Conservation (phyloP, 2,888 invertebrate species). For the Lingula anatina region DNA sequence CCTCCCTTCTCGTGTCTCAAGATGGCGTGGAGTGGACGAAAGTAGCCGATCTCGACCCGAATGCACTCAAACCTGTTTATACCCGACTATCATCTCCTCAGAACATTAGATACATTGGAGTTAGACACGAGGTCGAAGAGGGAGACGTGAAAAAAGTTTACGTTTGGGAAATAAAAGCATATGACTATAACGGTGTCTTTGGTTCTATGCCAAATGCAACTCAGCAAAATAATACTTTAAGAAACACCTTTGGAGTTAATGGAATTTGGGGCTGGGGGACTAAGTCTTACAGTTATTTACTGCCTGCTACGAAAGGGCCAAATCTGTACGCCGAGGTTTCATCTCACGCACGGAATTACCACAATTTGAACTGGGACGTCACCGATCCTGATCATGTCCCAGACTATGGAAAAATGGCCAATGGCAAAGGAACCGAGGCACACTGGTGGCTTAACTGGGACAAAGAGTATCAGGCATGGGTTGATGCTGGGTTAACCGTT, state of each 20-base stretch:
- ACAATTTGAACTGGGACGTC: constrained; percentile 28
- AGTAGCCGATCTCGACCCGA: constrained; percentile 13
- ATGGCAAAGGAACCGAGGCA: constrained; percentile 22
- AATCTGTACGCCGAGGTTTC: constrained; percentile 19
- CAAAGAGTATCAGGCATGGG: constrained; percentile 23
- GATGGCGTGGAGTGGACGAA: constrained; percentile 14
- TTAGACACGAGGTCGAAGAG: constrained; percentile 13
- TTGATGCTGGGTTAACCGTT: constrained; percentile 16
- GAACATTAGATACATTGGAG: constrained; percentile 11
- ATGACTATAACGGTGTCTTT: constrained; percentile 17
- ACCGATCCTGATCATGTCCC: constrained; percentile 21
- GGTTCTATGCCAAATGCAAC: constrained; percentile 11
- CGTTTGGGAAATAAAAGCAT: constrained; percentile 24
- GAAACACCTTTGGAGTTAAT: constrained; percentile 24
- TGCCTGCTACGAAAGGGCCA: constrained; percentile 18
- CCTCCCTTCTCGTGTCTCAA: constrained; percentile 14
- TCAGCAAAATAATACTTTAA: constrained; percentile 14
- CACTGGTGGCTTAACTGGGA: constrained; percentile 24
- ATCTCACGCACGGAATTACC: constrained; percentile 27
- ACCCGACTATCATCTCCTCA: constrained; percentile 10
- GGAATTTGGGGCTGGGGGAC: constrained; percentile 35
- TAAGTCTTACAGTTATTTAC: constrained; percentile 12
- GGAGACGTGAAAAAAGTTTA: constrained; percentile 18
- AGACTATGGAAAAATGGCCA: constrained; percentile 19
- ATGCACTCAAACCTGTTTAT: constrained; percentile 15